Evolutionary conservation across 2,113 vertebrate genomes (phyloP).

Genomic region (Cichladusa arquata): DNA sequence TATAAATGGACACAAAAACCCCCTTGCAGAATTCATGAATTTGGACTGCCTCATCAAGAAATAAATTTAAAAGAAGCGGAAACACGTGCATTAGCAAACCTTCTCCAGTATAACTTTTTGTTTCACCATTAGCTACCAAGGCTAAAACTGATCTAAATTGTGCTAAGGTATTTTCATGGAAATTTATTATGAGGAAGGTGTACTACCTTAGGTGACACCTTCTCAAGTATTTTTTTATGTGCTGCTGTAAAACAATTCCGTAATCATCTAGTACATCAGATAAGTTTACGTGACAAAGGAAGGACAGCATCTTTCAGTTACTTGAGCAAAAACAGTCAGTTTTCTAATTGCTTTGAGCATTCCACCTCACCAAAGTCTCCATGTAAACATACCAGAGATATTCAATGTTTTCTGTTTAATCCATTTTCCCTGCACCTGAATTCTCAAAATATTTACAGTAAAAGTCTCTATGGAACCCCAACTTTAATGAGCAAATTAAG

Average conservation of each 20-base stretch:
- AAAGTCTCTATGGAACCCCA: background rate
- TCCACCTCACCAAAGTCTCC: background rate
- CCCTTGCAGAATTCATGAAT: fast-evolving
- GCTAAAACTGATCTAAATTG: background rate
- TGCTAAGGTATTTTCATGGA: background rate
- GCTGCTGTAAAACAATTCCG: background rate
- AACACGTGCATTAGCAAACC: background rate
- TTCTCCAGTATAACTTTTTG: background rate
- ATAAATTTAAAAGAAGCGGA: background rate
- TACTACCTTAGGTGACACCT: background rate
- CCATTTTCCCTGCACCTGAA: background rate
- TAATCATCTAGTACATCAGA: background rate
- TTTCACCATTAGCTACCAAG: background rate
- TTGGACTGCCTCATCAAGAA: background rate
- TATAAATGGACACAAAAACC: background rate
- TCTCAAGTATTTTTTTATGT: background rate
- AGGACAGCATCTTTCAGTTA: background rate
- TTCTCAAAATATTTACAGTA: background rate
- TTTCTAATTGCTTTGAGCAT: background rate
- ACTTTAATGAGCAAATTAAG: background rate
- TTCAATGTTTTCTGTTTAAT: background rate
- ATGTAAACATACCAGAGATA: background rate
- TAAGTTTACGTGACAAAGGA: background rate
- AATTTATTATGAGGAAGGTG: background rate
- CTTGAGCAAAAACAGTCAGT: background rate